Conservation (phyloP, 2,113 vertebrate species). For the Telmatochromis sp. region DNA sequence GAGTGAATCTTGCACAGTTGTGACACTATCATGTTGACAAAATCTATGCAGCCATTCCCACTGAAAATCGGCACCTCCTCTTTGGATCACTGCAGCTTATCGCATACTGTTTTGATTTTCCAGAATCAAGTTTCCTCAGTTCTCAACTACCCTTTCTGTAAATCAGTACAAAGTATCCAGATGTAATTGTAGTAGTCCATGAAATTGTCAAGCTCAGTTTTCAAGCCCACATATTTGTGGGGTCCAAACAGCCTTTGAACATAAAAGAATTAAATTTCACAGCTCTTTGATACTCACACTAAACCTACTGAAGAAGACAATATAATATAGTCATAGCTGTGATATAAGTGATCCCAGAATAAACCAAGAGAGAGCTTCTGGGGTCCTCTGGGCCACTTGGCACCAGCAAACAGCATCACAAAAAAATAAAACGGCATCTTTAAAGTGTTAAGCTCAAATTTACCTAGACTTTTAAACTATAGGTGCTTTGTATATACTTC, state of each 20-base stretch:
- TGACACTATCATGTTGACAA: neutral
- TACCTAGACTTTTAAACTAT: neutral
- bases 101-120: neutral
- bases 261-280: neutral
- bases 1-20: neutral
- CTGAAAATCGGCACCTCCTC: neutral
- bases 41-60: neutral
- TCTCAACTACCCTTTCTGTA: neutral
- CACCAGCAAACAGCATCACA: accelerated
- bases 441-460: neutral
- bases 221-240: neutral
- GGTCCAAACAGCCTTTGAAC: neutral
- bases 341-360: neutral
- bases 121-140: neutral
- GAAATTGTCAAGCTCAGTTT: neutral
- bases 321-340: neutral
- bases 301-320: neutral
- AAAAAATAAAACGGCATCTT: accelerated
- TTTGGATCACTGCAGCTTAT: neutral
- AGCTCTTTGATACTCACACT: neutral
- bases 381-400: neutral
- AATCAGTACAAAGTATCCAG: neutral
- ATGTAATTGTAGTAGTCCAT: neutral
- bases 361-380: neutral
- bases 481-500: neutral